Base-by-base conservation (phyloP, 2,888 invertebrate species). In the Tyria jacobaeae region DNA sequence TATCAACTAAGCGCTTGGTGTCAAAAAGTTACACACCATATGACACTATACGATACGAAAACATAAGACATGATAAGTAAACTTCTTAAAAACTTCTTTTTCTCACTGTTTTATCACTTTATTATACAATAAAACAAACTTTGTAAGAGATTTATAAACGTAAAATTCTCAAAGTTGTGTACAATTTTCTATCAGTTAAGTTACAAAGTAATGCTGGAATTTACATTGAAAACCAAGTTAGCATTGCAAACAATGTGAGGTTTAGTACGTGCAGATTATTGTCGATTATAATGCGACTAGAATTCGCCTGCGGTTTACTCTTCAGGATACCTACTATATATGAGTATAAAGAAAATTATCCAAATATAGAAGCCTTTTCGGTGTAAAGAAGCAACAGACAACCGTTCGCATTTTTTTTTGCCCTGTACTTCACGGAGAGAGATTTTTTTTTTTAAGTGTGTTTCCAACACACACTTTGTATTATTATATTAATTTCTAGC, bases 151-250 rank as follows among this genome's bases (percentile, higher is more conserved):
- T 31, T 50, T 17, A 17, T 31, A 5, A 31, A 50, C 50, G 17
- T 31, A 50, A 34, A 31, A 34, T 34, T 12, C 17, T 14, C 17
- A 50, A 31, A 17, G 51, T 14, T 34, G 34, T 51, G 34, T 35
- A 34, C 51, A 51, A 7, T 14, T 51, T 51, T 51, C 21, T 51
- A 51, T 51, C 51, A 51, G 51, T 21, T 51, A 50, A 17, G 17
- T 50, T 12, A 51, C 34, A 51, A 34, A 34, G 34, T 51, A 51
- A 44, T 34, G 21, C 21, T 35, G 6, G 51, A 21, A 35, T 51
- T 51, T 35, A 51, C 21, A 51, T 34, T 51, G 34, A 51, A 51
- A 51, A 17, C 17, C 14, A 12, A 14, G 44, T 21, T 4, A 21
- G 44, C 21, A 44, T 21, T 34, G 49, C 12, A 35, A n/a, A 51